Conservation (phyloP, 2,797 vertebrate species). For the Carcharodon carcharias region DNA sequence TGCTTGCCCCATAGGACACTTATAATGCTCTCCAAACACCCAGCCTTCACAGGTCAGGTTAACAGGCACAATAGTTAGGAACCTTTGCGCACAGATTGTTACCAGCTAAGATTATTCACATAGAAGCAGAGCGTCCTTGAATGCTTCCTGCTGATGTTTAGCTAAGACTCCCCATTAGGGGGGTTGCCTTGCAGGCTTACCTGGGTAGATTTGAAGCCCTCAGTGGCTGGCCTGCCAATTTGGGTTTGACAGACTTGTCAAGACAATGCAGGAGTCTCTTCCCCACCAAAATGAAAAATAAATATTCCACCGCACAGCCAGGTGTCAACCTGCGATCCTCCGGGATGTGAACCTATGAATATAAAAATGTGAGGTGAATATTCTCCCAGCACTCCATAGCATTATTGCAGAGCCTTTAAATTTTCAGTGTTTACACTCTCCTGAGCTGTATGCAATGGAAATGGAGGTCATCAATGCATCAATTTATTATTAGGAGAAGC, state of each 20-base stretch:
- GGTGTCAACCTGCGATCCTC: neutral
- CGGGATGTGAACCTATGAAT: neutral
- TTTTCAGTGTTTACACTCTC: neutral
- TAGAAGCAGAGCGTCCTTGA: no score
- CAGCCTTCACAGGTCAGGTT: neutral
- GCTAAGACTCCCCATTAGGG: neutral
- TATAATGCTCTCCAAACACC: no score
- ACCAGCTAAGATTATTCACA: no score
- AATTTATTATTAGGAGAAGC: neutral
- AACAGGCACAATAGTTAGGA: neutral
- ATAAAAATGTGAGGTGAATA: constrained; percentile 16
- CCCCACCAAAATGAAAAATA: neutral
- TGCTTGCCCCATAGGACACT: neutral
- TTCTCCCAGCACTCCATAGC: neutral
- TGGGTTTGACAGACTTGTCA: neutral
- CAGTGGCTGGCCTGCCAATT: neutral
- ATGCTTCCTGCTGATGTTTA: neutral
- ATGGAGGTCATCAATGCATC: neutral
- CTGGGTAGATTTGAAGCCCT: neutral
- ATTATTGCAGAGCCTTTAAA: neutral
- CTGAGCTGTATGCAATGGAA: neutral
- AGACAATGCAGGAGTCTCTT: neutral
- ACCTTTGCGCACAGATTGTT: no score
- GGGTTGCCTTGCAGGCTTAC: neutral
- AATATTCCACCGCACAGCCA: neutral